A percentile compares a stretch with the other conserved stretches of the same genome.
These are phyloP conservation scores for Murina feae DNA, from an alignment of 2,113 vertebrate species.

Conservation along the genomic window DNA sequence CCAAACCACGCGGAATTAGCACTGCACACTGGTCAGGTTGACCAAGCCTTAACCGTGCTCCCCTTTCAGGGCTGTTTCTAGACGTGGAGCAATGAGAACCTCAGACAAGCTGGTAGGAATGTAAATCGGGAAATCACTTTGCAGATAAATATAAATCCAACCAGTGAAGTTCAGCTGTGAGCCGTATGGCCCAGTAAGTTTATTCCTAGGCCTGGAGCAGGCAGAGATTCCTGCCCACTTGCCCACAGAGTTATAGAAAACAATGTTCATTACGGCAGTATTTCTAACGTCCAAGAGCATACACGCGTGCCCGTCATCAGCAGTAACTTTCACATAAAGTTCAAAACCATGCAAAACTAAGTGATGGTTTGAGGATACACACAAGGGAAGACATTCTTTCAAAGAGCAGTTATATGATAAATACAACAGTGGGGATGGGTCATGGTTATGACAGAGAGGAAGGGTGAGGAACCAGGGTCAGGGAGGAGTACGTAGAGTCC, in stretches of 20 bases:
- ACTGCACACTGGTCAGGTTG: neutral
- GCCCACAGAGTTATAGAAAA: neutral
- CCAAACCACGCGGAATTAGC: neutral
- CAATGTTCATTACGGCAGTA: neutral
- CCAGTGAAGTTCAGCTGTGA: neutral
- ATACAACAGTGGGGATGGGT: neutral
- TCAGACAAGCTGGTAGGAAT: neutral
- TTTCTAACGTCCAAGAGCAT: neutral
- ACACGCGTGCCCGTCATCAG: neutral
- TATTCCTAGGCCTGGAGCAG: neutral
- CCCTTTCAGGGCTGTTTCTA: neutral
- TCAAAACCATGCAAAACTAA: neutral
- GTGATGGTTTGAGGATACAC: neutral
- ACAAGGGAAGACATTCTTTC: neutral
- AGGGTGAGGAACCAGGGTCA: neutral
- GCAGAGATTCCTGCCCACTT: neutral
- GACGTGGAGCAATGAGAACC: neutral
- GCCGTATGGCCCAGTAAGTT: neutral
- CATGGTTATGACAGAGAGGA: neutral
- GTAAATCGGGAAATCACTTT: neutral
- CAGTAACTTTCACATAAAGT: neutral
- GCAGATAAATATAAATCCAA: neutral
- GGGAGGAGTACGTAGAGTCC: neutral
- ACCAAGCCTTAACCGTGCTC: neutral
- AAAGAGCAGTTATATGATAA: neutral